phyloP scores from a whole-genome alignment of 1,140 invertebrate species.

The Limonius californicus region DNA sequence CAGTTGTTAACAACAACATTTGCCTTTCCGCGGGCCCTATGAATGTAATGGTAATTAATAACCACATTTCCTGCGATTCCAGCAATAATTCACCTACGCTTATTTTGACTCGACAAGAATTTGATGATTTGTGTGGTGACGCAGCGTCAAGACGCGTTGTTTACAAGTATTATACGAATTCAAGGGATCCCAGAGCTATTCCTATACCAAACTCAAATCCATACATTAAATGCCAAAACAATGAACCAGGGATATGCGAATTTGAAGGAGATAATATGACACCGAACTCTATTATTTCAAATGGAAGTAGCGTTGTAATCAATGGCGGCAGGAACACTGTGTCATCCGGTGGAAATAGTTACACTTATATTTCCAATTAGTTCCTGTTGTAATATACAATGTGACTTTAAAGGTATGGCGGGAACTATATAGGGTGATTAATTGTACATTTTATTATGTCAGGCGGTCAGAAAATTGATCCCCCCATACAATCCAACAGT shows the following conservation, averaged over 20 bases:
- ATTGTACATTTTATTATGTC: no score
- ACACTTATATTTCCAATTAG: no score
- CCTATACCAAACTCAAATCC: constrained; percentile 11
- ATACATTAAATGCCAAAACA: constrained; percentile 2
- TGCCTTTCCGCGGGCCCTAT: neutral
- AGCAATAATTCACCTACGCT: neutral
- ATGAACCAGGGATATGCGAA: neutral
- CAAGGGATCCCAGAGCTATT: neutral
- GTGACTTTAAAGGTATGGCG: no score
- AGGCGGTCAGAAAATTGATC: no score
- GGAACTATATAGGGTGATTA: no score
- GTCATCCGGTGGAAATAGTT: no score
- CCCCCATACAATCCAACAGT: no score
- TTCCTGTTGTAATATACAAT: no score
- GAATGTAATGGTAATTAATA: neutral
- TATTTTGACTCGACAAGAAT: neutral
- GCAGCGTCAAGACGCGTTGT: neutral
- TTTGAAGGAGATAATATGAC: constrained; percentile 8
- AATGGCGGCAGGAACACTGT: no score
- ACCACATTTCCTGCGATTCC: neutral
- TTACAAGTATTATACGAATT: constrained; percentile 14
- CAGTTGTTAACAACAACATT: neutral
- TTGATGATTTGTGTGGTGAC: neutral
- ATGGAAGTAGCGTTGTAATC: no score
- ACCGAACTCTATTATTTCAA: no score